A percentile compares a stretch with the other conserved stretches of the same genome.
phyloP scores from a whole-genome alignment of 2,888 invertebrate species.

The Himalopsyche japonica region DNA sequence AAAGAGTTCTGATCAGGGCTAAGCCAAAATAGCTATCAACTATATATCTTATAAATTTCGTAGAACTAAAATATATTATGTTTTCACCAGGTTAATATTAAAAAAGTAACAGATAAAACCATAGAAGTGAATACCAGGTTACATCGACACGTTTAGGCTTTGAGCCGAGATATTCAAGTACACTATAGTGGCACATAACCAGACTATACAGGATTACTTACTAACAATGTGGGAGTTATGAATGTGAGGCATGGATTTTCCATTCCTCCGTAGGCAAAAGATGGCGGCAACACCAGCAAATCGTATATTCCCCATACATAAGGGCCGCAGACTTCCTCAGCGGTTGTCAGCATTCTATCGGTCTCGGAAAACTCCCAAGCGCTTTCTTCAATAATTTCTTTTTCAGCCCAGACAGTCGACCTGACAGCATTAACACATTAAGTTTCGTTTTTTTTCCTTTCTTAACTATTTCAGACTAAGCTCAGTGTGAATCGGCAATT shows the following conservation, averaged over 20 bases:
- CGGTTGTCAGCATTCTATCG: constrained; percentile 77
- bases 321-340: constrained; percentile 82
- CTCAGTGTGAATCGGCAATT: too few species aligned
- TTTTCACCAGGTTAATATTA: too few species aligned
- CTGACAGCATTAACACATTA: constrained; percentile 46
- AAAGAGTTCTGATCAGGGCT: too few species aligned
- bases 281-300: constrained; percentile 85
- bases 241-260: constrained; percentile 97
- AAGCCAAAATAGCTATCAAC: too few species aligned
- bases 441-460: not conserved
- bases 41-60: too few species aligned
- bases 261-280: constrained; percentile 96
- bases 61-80: too few species aligned
- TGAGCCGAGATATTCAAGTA: too few species aligned
- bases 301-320: constrained; percentile 94
- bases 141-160: too few species aligned
- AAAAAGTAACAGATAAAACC: too few species aligned
- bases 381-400: constrained; percentile 77
- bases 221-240: constrained; percentile 89
- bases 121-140: too few species aligned
- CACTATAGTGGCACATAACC: too few species aligned
- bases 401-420: constrained; percentile 88
- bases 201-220: constrained; percentile 48
- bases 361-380: constrained; percentile 90
- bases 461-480: not conserved